phyloP scores from a whole-genome alignment of 1,140 invertebrate species.

The Heliconius nattereri region DNA sequence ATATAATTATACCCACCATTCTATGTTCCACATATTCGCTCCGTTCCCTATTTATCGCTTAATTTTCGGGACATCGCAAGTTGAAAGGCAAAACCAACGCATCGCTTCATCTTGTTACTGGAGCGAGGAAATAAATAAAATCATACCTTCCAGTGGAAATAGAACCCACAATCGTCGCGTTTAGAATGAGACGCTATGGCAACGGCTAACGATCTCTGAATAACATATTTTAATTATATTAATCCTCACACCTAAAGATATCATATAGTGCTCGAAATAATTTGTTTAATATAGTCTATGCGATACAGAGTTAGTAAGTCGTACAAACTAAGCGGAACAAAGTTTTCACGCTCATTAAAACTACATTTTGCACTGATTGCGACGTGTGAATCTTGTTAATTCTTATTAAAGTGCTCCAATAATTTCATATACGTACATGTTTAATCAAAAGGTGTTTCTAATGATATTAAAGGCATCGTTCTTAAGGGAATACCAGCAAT shows the following conservation, averaged over 20 bases:
- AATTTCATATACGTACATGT: not conserved
- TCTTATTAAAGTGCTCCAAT: not conserved
- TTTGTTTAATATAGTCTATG: constrained; percentile 23
- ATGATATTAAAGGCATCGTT: not conserved
- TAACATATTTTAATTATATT: not conserved
- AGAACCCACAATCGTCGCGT: too few relatives aligned
- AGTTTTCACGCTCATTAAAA: constrained; percentile 20
- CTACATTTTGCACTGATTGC: constrained; percentile 7
- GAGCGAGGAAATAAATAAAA: too few relatives aligned
- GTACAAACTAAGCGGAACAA: constrained; percentile 14
- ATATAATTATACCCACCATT: too few relatives aligned
- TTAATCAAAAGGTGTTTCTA: not conserved
- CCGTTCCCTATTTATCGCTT: too few relatives aligned
- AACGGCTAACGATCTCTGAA: too few relatives aligned
- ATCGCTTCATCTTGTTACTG: too few relatives aligned
- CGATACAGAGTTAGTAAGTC: constrained; percentile 11
- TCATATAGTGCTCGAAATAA: too few relatives aligned
- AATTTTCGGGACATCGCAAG: too few relatives aligned
- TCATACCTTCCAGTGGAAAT: too few relatives aligned
- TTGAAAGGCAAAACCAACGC: too few relatives aligned
- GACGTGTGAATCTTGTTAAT: constrained; percentile 23
- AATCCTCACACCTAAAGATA: not conserved
- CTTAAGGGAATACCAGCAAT: not conserved
- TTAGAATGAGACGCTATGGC: too few relatives aligned
- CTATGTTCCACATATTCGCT: too few relatives aligned